Conservation (phyloP, 1,140 invertebrate species). For the Drosophila rhopaloa region DNA sequence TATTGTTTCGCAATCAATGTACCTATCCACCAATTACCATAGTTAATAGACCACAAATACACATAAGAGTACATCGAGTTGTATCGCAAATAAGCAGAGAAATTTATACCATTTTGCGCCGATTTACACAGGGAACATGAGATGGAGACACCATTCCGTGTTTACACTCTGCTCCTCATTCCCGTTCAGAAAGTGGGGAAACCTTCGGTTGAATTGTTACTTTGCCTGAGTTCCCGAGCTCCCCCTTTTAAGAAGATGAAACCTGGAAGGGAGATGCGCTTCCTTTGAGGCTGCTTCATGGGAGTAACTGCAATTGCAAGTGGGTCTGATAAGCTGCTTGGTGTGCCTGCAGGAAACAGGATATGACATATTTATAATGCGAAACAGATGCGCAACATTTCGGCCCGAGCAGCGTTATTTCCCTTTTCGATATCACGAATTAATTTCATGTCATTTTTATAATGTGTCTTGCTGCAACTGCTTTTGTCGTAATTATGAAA, state of each 20-base stretch:
- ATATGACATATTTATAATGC: constrained; percentile 82
- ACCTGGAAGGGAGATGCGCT: constrained; percentile 15
- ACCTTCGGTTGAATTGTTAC: constrained; percentile 39
- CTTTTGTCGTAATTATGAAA: constrained; percentile 57
- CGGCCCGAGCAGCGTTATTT: not conserved
- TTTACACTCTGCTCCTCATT: not conserved
- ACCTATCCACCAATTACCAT: not conserved
- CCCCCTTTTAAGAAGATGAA: constrained; percentile 1
- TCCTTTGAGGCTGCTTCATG: constrained; percentile 31
- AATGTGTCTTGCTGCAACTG: constrained; percentile 40
- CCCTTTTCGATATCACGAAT: constrained; percentile 28
- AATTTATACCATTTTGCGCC: constrained; percentile 46
- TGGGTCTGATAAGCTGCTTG: constrained; percentile 55
- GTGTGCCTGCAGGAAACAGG: constrained; percentile 70
- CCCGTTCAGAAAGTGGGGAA: constrained; percentile 30
- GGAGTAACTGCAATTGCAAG: constrained; percentile 19
- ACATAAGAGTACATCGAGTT: constrained; percentile 22
- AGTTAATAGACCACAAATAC: constrained; percentile 14
- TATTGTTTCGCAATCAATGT: constrained; percentile 1
- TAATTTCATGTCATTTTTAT: constrained; percentile 47
- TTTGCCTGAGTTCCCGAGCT: constrained; percentile 14
- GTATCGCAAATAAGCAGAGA: constrained; percentile 35
- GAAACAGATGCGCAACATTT: constrained; percentile 65
- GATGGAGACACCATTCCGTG: constrained; percentile 10
- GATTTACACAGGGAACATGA: constrained; percentile 41